A percentile compares a stretch with the other conserved stretches of the same genome.
phyloP scores from a whole-genome alignment of 2,888 invertebrate species.

The Pachydiplax longipennis region DNA sequence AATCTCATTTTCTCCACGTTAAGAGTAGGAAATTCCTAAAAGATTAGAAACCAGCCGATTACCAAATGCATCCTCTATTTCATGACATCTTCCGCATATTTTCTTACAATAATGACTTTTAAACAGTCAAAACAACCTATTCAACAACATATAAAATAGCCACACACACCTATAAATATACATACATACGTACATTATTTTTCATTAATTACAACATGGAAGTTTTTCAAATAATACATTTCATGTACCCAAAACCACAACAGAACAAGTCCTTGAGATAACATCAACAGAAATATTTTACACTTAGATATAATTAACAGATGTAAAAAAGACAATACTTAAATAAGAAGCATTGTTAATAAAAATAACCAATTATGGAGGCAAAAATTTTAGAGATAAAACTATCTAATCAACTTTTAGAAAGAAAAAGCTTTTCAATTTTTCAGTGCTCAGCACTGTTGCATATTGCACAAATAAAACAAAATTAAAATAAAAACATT shows the following conservation, averaged over 20 bases:
- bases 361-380: neutral
- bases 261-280: neutral
- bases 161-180: neutral
- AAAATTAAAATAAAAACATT: neutral
- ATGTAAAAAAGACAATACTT: neutral
- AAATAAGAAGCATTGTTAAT: neutral
- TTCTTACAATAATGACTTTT: neutral
- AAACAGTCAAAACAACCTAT: neutral
- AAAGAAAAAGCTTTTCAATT: neutral
- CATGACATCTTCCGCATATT: neutral
- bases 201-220: neutral
- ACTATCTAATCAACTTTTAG: neutral
- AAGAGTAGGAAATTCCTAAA: neutral
- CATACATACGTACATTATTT: neutral
- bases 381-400: neutral
- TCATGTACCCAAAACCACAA: neutral
- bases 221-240: neutral
- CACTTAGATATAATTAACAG: neutral
- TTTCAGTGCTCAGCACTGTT: neutral
- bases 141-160: neutral
- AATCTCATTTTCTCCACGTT: neutral
- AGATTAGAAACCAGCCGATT: neutral
- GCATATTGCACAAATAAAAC: neutral
- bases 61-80: neutral
- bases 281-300: neutral